Percentiles rank a stretch among this genome's conserved stretches.
Conservation (phyloP, 2,888 invertebrate species). For the Tipula helvola region DNA sequence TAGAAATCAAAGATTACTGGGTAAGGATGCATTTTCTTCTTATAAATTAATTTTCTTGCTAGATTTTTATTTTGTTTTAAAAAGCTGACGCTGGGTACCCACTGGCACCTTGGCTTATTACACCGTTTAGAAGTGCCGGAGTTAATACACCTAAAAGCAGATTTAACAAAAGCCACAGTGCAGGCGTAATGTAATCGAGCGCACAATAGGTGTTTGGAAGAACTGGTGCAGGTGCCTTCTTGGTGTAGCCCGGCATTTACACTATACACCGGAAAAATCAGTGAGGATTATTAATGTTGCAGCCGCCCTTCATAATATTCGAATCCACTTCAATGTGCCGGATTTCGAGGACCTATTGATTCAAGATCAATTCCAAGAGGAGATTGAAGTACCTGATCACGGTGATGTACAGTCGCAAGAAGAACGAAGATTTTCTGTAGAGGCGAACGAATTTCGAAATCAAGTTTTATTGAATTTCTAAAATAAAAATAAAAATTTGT, state of each 20-base stretch:
- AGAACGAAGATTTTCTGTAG: background rate
- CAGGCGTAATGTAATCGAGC: background rate
- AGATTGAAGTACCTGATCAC: background rate
- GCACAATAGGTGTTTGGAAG: background rate
- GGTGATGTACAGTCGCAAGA: background rate
- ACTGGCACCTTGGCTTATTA: too few relatives aligned
- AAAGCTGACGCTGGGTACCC: too few relatives aligned
- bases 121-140: too few relatives aligned
- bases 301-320: too few relatives aligned
- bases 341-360: too few relatives aligned
- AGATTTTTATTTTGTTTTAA: too few relatives aligned
- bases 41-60: too few relatives aligned
- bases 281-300: too few relatives aligned
- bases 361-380: too few relatives aligned
- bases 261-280: background rate
- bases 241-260: background rate
- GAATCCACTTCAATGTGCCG: too few relatives aligned
- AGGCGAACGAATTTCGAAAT: background rate
- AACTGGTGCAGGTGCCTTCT: background rate
- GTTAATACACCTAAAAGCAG: background rate
- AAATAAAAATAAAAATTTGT: background rate
- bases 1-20: too few relatives aligned
- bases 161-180: background rate
- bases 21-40: too few relatives aligned
- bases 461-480: background rate